Evolutionary conservation across 2,888 invertebrate species (phyloP), one percentile per base, ranked within the genome.

Genomic region (Lasioglossum marginatum): DNA sequence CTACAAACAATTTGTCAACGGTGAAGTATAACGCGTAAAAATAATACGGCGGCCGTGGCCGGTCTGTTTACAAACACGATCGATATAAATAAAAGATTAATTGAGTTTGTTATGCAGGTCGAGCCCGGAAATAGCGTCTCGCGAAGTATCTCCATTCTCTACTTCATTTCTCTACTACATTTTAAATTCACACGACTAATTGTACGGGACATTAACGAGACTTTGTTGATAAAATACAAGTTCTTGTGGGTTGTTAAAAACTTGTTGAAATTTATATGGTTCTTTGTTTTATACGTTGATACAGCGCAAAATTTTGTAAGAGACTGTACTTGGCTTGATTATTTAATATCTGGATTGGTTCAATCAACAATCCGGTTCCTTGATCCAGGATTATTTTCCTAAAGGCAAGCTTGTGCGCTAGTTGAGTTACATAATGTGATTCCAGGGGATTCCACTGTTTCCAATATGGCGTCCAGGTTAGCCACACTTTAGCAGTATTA

Each of bases 1-100:
- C 48, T 34, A n/a, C 40, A 12, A 34, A 37, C 2, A 10, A 14
- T 85, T 85, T 31, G 43, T 66, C 79, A 43, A 2, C 14, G 2
- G 8, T 19, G 3, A 45, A 66, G 66, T 34, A 45, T 73, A n/a
- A 70, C 57, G 16, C 23, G 57, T 52, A 79, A 76, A 85, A 85
- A 85, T 71, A 76, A 52, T 43, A n/a, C 31, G 2, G 2, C 40
- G 16, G 23, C 48, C n/a, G n/a, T n/a, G n/a, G 27, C 68, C n/a
- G 45, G 37, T 40, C n/a, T 85, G 84, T 85, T 85, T 85, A 85
- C 79, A 85, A 85, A 85, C 84, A 85, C 63, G 27, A n/a, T 16
- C 23, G 71, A 43, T 71, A 75, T 75, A 79, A 85, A 85, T 79
- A 79, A 79, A 72, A 52, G 23, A 34, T n/a, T 48, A 57, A 79